A percentile compares a stretch with the other conserved stretches of the same genome.
phyloP scores from a whole-genome alignment of 1,140 invertebrate species.

The Periplaneta americana region DNA sequence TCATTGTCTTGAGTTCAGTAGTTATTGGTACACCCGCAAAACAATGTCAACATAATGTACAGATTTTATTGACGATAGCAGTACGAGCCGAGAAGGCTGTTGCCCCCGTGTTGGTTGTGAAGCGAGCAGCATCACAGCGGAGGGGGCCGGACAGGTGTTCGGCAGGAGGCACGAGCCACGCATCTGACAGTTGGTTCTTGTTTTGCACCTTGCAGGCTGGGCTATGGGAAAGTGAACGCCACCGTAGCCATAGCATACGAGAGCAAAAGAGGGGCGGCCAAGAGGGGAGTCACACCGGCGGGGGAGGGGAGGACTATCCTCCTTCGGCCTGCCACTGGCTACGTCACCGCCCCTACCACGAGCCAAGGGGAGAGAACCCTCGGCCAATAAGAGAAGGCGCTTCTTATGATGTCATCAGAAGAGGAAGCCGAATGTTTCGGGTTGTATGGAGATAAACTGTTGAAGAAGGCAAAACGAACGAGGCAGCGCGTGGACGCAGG shows the following conservation, averaged over 20 bases:
- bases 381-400: slow-evolving; percentile 57
- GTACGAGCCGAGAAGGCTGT: too few relatives aligned
- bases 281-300: slow-evolving; percentile 17
- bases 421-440: slow-evolving; percentile 85
- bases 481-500: slow-evolving; percentile 92
- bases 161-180: neutral
- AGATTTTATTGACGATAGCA: too few relatives aligned
- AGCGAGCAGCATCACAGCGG: neutral
- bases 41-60: too few relatives aligned
- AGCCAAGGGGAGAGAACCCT: slow-evolving; percentile 31
- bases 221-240: slow-evolving; percentile 21
- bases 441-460: slow-evolving; percentile 83
- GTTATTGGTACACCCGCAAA: too few relatives aligned
- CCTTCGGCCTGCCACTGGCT: slow-evolving; percentile 22
- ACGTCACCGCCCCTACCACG: slow-evolving; percentile 14
- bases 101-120: too few relatives aligned
- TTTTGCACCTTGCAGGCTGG: slow-evolving; percentile 20
- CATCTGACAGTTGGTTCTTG: neutral
- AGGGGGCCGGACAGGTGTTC: neutral
- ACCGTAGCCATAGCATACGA: neutral
- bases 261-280: slow-evolving; percentile 1
- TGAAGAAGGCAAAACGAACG: slow-evolving; percentile 85
- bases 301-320: slow-evolving; percentile 26
- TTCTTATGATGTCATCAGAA: slow-evolving; percentile 92
- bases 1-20: too few relatives aligned